Percentiles rank a stretch among this genome's conserved stretches.
These are phyloP conservation scores for Pipistrellus pipistrellus DNA, from an alignment of 2,797 vertebrate genomes.

Conservation along the genomic window DNA sequence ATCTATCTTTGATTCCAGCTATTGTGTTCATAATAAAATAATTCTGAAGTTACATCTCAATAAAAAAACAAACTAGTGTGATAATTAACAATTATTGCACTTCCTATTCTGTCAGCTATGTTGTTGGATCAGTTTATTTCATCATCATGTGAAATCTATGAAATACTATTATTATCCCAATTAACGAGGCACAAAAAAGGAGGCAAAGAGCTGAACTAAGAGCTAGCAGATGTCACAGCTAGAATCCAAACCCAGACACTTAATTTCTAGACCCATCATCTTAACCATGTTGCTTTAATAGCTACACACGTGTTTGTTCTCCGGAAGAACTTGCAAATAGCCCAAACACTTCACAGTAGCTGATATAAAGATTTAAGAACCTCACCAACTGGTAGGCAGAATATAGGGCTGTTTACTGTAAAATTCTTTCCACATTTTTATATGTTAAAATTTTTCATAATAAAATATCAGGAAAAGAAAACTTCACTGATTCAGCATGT, in stretches of 20 bases:
- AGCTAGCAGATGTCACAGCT: not conserved
- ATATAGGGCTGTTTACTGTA: not conserved
- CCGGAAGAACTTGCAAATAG: not conserved
- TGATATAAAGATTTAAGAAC: not conserved
- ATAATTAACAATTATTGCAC: not conserved
- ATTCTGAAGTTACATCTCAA: constrained; percentile 17
- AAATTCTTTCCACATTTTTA: not conserved
- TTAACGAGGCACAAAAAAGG: not conserved
- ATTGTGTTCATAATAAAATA: constrained; percentile 28
- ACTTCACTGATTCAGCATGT: not conserved
- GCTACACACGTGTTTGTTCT: not conserved
- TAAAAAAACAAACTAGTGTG: not conserved
- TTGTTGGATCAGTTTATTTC: not conserved
- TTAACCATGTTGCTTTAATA: not conserved
- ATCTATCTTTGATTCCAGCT: not conserved
- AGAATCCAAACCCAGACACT: not conserved
- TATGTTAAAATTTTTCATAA: not conserved
- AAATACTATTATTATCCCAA: not conserved
- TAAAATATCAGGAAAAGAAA: not conserved
- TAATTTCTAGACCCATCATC: not conserved
- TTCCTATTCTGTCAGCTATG: not conserved
- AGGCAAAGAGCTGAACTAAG: not conserved
- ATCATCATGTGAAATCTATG: not conserved
- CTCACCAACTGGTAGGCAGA: not conserved
- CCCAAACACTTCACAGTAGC: not conserved